Evolutionary conservation across 2,888 invertebrate species (phyloP), one percentile per base, ranked within the genome.

Genomic region (Timema cristinae): DNA sequence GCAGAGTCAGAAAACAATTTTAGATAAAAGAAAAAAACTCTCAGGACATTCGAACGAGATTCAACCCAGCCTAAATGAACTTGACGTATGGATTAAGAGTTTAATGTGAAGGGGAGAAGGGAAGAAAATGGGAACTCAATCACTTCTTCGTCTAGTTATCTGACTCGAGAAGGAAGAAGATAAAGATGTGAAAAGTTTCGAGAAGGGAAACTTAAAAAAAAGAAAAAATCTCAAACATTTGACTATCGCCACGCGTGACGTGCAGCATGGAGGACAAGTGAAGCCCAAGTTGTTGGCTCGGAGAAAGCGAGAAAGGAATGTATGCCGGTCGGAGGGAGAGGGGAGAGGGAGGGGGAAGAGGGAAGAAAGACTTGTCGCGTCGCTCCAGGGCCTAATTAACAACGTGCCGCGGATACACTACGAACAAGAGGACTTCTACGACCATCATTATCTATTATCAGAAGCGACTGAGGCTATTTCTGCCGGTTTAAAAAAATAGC

Each of bases 371-470:
- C 47, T 73, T 75, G 76, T 73, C 69, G 73, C 75, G 73, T 68
- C 68, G 77, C 81, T 78, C 73, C 75, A 77, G 78, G 81, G 81
- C 81, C 79, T 81, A 80, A 80, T 81, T 81, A 81, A 79, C 78
- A 77, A 70, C 32, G 50, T 8, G 70, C 52, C 66, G 63, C 63
- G 1, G 16, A 15, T 32, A 32, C 32, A 32, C 32, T 32, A 32
- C 32, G 32, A 32, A 32, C 32, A 32, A 59, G 10, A 16, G 11
- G 47, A 63, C 9, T 48, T 48, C 63, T 48, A 32, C 63, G 32
- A 63, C 63, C 63, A 5, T 63, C 47, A 47, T 63, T 63, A 63
- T 63, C 63, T 47, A 63, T 63, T 63, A 63, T 63, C 63, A 63
- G 16, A 63, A 10, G n/a, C 11, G 54, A 54, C 54, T 54, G 11